Evolutionary conservation across 2,113 vertebrate species (phyloP).

Genomic region (Leptocoma aspasia): DNA sequence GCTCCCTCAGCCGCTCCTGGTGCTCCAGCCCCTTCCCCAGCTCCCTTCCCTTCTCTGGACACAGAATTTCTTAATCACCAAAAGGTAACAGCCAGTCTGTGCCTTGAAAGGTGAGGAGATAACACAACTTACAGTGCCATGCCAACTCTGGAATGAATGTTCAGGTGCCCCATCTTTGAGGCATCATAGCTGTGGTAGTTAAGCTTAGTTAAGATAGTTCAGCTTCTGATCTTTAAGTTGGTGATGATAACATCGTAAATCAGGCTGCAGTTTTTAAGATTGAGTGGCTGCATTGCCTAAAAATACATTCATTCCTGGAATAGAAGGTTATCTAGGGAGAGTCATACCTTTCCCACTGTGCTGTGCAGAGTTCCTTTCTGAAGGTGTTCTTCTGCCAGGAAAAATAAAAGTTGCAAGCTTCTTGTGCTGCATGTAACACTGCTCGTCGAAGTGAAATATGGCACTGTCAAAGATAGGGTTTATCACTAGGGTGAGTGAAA

Average conservation of each 20-base stretch:
- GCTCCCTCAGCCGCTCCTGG: not conserved
- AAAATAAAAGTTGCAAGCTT: not conserved
- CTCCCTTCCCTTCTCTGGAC: not conserved
- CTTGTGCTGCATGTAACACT: not conserved
- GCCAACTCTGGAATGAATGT: not conserved
- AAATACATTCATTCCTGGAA: slow-evolving; percentile 10
- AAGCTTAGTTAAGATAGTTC: not conserved
- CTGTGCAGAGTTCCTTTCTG: not conserved
- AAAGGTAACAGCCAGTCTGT: not conserved
- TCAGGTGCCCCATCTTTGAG: not conserved
- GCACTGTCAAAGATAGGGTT: not conserved
- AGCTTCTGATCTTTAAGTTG: not conserved
- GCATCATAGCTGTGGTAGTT: not conserved
- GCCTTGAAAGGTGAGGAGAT: not conserved
- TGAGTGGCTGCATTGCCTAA: not conserved
- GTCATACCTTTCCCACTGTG: not conserved
- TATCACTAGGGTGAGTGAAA: not conserved
- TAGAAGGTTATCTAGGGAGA: not conserved
- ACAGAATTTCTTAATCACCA: not conserved
- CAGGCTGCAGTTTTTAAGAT: not conserved
- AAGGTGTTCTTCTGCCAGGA: not conserved
- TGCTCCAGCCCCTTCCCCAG: not conserved
- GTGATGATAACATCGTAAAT: not conserved
- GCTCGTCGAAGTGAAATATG: not conserved
- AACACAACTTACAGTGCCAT: accelerated